phyloP scores from a whole-genome alignment of 2,797 vertebrate genomes.

The Spatula clypeata region DNA sequence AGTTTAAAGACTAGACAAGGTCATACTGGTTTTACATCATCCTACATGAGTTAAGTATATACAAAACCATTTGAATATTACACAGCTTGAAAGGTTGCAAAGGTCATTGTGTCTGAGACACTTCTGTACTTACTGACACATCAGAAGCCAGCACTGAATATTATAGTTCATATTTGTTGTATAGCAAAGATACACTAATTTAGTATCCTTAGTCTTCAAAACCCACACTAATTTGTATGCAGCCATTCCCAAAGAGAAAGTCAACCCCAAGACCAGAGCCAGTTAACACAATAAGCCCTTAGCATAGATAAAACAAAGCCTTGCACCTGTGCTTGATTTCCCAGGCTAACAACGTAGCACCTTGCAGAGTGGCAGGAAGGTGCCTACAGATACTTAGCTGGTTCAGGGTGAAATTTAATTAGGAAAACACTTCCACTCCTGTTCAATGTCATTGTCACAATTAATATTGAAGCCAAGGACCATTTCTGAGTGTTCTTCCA shows the following conservation, averaged over 20 bases:
- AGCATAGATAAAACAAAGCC: constrained; percentile 26
- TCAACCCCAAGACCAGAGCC: constrained; percentile 79
- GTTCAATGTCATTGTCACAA: constrained; percentile 1
- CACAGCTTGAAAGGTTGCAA: constrained; percentile 86
- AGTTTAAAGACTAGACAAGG: constrained; percentile 89
- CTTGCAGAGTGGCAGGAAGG: constrained; percentile 20
- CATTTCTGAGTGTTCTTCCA: not conserved
- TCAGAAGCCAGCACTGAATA: constrained; percentile 81
- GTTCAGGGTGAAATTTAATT: constrained; percentile 62
- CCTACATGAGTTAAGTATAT: constrained; percentile 87
- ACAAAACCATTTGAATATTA: constrained; percentile 86
- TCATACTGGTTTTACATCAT: constrained; percentile 87
- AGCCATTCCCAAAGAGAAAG: constrained; percentile 86
- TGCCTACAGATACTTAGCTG: constrained; percentile 30
- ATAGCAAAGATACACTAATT: constrained; percentile 81
- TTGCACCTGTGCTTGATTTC: constrained; percentile 33
- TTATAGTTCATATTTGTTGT: constrained; percentile 77
- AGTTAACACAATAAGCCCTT: constrained; percentile 54
- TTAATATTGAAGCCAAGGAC: constrained; percentile 17
- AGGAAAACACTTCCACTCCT: constrained; percentile 18
- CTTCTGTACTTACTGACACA: constrained; percentile 81
- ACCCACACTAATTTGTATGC: constrained; percentile 73
- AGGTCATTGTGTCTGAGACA: constrained; percentile 81
- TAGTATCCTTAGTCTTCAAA: constrained; percentile 81
- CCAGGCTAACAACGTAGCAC: constrained; percentile 33